phyloP scores from a whole-genome alignment of 2,797 vertebrate genomes.

The Phoxinus dragarum region DNA sequence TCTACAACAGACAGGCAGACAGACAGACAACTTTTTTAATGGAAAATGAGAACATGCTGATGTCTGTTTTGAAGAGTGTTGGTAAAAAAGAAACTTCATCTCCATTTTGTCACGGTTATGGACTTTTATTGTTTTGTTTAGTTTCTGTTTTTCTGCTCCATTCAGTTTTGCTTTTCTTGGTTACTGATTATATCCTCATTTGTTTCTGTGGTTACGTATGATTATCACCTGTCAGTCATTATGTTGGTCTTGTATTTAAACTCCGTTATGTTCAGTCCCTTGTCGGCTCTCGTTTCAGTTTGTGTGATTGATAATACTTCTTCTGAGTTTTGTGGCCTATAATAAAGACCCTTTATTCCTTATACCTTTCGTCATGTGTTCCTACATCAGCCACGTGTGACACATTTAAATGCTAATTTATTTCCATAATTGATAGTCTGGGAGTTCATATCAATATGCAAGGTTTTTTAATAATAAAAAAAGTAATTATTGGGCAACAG shows the following conservation, averaged over 20 bases:
- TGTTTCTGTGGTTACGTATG: too few relatives aligned
- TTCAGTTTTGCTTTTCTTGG: not conserved
- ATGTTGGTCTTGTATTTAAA: too few relatives aligned
- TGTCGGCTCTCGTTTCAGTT: not conserved
- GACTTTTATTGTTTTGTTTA: too few relatives aligned
- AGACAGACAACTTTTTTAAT: too few relatives aligned
- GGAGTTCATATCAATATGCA: not conserved
- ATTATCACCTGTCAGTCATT: too few relatives aligned
- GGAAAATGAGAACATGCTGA: not conserved
- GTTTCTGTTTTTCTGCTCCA: too few relatives aligned
- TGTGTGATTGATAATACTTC: not conserved
- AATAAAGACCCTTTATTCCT: not conserved
- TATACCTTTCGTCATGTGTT: not conserved
- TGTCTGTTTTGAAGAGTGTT: not conserved
- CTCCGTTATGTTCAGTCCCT: not conserved
- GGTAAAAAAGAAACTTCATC: not conserved
- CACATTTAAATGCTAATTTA: not conserved
- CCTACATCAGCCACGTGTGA: too few relatives aligned
- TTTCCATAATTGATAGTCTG: conserved; percentile 5
- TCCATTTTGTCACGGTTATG: too few relatives aligned
- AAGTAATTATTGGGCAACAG: not conserved
- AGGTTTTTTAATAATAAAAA: not conserved
- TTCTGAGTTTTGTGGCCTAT: not conserved
- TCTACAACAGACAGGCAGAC: not conserved
- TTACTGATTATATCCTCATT: not conserved